Evolutionary conservation across 1,140 invertebrate species (phyloP).

Genomic region (Asbolus verrucosus): DNA sequence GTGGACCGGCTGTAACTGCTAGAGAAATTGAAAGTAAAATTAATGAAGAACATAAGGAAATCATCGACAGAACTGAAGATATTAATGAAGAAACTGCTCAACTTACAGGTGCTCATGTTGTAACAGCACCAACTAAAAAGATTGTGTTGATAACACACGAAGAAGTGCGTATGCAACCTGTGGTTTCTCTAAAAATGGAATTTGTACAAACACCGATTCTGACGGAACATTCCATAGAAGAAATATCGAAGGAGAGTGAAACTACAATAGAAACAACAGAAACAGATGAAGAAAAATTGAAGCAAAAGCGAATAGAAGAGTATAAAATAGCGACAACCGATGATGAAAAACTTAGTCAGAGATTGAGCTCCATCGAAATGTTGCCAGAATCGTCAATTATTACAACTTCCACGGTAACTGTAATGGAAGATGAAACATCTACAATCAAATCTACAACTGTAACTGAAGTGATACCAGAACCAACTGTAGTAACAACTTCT

Average conservation of each 20-base stretch:
- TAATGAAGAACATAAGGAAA: conserved; percentile 29
- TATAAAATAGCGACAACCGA: neutral
- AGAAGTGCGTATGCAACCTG: conserved; percentile 74
- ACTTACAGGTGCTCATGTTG: neutral
- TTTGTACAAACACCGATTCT: conserved; percentile 56
- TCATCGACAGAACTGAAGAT: conserved; percentile 13
- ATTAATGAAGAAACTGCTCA: conserved; percentile 9
- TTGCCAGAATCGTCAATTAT: too few species aligned
- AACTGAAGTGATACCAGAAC: too few species aligned
- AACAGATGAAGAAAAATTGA: conserved; percentile 32
- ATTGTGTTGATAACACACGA: conserved; percentile 77
- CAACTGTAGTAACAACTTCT: too few species aligned
- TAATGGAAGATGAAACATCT: too few species aligned
- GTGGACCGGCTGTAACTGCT: neutral
- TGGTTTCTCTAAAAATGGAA: conserved; percentile 73
- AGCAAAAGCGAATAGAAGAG: conserved; percentile 5
- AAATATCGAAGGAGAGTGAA: conserved; percentile 17
- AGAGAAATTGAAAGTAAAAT: conserved; percentile 12
- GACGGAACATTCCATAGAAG: conserved; percentile 45
- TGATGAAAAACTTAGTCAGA: conserved; percentile 10
- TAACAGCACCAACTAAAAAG: conserved; percentile 67
- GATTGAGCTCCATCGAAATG: neutral
- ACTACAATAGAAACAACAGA: conserved; percentile 16
- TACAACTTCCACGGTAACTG: too few species aligned
- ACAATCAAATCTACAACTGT: too few species aligned